Base-by-base conservation (phyloP, 2,113 vertebrate genomes). In the Clarias magur region DNA sequence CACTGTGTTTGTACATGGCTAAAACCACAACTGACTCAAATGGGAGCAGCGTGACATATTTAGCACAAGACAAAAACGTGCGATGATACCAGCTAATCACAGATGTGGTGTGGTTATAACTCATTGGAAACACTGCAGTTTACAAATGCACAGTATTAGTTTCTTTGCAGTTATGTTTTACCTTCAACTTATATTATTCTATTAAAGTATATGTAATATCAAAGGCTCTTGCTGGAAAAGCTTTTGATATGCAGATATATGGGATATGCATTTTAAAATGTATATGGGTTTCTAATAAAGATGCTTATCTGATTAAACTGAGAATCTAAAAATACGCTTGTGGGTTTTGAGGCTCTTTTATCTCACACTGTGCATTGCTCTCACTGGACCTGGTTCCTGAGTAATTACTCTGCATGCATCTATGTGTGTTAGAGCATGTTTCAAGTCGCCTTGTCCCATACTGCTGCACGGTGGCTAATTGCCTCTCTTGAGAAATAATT, bases 191-290 rank as follows among this genome's bases (percentile, higher is more conserved):
- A 84, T 87, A 81, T 34, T 60, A 62, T 21, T 30, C 17, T 82
- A 87, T 83, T 91, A 92, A 89, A 89, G 91, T 91, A 83, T 78
- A 27, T 90, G 84, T 90, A 48, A 48, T 48, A 48, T 48, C 48
- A 48, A 48, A 48, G 6, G 48, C 88, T 76, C 17, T 90, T 88
- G 93, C 93, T 91, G 92, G 93, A 91, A 88, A 92, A 80, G 67
- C 88, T 90, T 95, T 95, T 95, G 95, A 95, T 93, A 91, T 94
- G 93, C 89, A 94, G n/a, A 91, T 92, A 90, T 48, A 79, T 80
- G 48, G 54, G 68, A 93, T 82, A 88, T 88, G 57, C 75, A 68
- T 90, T 90, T 88, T 88, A 86, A 86, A 86, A 93, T 91, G 89
- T 91, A 84, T 85, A 27, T 85, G 42, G 7, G 88, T 82, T 89